phyloP scores from a whole-genome alignment of 2,888 invertebrate species.

The Trimorus sp. region DNA sequence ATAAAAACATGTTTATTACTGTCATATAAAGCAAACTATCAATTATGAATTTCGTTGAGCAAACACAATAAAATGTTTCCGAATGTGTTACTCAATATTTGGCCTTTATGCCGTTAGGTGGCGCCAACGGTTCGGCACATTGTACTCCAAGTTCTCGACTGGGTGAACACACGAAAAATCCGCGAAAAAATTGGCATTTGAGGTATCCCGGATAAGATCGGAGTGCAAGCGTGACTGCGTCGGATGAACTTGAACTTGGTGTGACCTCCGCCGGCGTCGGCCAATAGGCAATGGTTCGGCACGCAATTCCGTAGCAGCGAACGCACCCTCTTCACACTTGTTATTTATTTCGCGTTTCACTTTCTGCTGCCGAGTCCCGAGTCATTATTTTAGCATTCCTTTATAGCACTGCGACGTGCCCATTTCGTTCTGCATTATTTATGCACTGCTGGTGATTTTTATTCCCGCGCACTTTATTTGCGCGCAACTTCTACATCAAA shows the following conservation, averaged over 20 bases:
- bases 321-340: slow-evolving; percentile 63
- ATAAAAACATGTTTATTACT: no score
- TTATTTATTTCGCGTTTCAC: slow-evolving; percentile 63
- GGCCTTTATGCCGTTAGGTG: no score
- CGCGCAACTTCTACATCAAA: slow-evolving; percentile 45
- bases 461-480: slow-evolving; percentile 39
- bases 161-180: slow-evolving; percentile 62
- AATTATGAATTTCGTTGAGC: no score
- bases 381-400: slow-evolving; percentile 62
- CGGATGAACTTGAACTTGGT: slow-evolving; percentile 66
- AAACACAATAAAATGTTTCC: no score
- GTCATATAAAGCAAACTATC: no score
- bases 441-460: slow-evolving; percentile 53
- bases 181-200: slow-evolving; percentile 46
- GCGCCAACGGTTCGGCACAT: no score
- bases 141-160: slow-evolving; percentile 39
- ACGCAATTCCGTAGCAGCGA: slow-evolving; percentile 59
- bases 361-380: slow-evolving; percentile 57
- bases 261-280: slow-evolving; percentile 45
- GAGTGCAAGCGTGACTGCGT: slow-evolving; percentile 65
- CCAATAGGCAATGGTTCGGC: slow-evolving; percentile 56
- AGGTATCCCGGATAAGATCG: slow-evolving; percentile 65
- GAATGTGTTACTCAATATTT: no score
- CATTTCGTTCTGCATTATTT: slow-evolving; percentile 63
- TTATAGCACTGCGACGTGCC: slow-evolving; percentile 59